Base-by-base conservation (phyloP, 2,888 invertebrate species). In the Branchipolynoe longqiensis region DNA sequence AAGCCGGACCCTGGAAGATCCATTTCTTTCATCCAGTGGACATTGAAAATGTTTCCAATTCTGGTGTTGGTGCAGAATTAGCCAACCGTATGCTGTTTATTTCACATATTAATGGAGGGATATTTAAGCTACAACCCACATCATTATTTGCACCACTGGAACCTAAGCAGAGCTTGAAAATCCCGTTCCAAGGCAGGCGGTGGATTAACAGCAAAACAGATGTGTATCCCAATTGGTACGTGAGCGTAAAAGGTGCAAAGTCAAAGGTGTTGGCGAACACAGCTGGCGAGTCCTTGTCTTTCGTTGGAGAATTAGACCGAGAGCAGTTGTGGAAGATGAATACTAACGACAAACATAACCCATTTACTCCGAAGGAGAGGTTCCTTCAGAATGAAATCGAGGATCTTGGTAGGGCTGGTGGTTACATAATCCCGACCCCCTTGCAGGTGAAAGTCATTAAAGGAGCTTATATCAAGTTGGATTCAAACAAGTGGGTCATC, bases 211-310 rank as follows among this genome's bases (percentile, higher is more conserved):
- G 89, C 0, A 86, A 88, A 22, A 90, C 90, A 0, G 90, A 90
- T 83, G 87, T 88, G 4, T 87, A 89, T 83, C 91, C 91, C 0
- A 89, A 90, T 83, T 91, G 91, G 90, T 91, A 90, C 73, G 86
- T 91, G 0, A 84, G 86, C 14, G 87, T 88, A 0, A 81, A 84
- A 6, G 88, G 87, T 8, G 74, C 88, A 3, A 83, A 87, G 40
- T 87, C 90, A 0, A 86, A 88, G 41, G 85, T 89, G 2, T 69
- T 91, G 0, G 64, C 58, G 6, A 90, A 87, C 73, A 91, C 91
- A 0, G 86, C 85, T 0, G 89, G 89, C 1, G 90, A 91, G 83
- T 56, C 82, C 33, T 85, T 90, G 25, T 81, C 69, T 18, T 90
- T 87, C 85, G 88, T 90, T 0, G 85, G 28, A 14, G 36, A 59